These are phyloP conservation scores for Xylophagus ater DNA, from an alignment of 2,888 invertebrate species.

Conservation along the genomic window DNA sequence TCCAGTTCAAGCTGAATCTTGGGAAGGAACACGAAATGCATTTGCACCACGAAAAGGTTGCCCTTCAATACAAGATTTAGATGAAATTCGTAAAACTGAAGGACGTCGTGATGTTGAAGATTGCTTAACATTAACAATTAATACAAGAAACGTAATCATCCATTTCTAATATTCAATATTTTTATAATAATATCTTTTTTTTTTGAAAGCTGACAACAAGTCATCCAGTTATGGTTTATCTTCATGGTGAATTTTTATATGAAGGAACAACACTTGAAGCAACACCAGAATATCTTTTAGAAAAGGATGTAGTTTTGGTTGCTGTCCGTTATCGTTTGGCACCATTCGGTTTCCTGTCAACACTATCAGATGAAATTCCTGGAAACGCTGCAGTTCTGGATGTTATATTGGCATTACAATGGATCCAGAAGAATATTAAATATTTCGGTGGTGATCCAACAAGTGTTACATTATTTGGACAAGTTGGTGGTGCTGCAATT, in stretches of 20 bases:
- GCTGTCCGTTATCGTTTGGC: constrained; percentile 42
- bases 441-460: constrained; percentile 43
- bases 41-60: constrained; percentile 31
- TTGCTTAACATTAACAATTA: constrained; percentile 32
- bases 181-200: too few relatives aligned
- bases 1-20: constrained; percentile 31
- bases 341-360: constrained; percentile 43
- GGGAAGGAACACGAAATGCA: constrained; percentile 32
- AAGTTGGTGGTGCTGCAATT: constrained; percentile 44
- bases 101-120: constrained; percentile 31
- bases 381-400: constrained; percentile 47
- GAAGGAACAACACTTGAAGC: constrained; percentile 35
- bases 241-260: constrained; percentile 38
- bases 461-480: constrained; percentile 42
- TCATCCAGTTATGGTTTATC: constrained; percentile 37
- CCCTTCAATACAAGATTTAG: constrained; percentile 26
- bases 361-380: constrained; percentile 41
- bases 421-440: constrained; percentile 40
- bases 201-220: constrained; percentile 20
- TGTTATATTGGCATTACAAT: constrained; percentile 41
- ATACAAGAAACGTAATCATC: constrained; percentile 30
- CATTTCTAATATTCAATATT: too few relatives aligned
- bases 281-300: constrained; percentile 38
- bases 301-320: constrained; percentile 41
- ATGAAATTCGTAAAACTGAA: not conserved